phyloP scores from a whole-genome alignment of 2,888 invertebrate species.

The Sminthurides aquaticus region DNA sequence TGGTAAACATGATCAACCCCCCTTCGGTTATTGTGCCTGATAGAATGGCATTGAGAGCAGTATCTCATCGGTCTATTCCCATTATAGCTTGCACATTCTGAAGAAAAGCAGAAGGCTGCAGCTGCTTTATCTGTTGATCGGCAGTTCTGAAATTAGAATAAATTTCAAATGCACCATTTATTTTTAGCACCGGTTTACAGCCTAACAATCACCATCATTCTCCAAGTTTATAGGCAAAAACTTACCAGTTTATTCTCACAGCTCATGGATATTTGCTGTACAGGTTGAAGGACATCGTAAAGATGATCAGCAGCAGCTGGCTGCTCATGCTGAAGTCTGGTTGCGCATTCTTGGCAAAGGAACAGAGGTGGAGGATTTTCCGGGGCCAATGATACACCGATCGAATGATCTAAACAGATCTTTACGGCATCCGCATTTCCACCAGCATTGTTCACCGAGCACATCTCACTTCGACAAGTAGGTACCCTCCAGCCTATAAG shows the following conservation, averaged over 20 bases:
- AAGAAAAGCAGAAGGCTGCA: slow-evolving; percentile 87
- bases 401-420: slow-evolving; percentile 88
- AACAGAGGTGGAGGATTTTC: slow-evolving; percentile 90
- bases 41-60: slow-evolving; percentile 81
- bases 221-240: neutral
- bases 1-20: slow-evolving; percentile 88
- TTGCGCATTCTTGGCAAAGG: slow-evolving; percentile 91
- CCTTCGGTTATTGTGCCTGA: slow-evolving; percentile 75
- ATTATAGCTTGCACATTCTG: slow-evolving; percentile 93
- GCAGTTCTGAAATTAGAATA: slow-evolving; percentile 64
- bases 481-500: slow-evolving; percentile 52
- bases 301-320: slow-evolving; percentile 73
- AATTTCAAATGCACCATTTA: too few relatives aligned
- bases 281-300: slow-evolving; percentile 80
- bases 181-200: too few relatives aligned
- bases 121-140: slow-evolving; percentile 84
- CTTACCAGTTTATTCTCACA: slow-evolving; percentile 81
- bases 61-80: slow-evolving; percentile 93
- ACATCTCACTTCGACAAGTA: slow-evolving; percentile 81
- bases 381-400: slow-evolving; percentile 71
- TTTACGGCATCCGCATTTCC: slow-evolving; percentile 81
- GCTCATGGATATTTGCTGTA: slow-evolving; percentile 88
- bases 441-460: slow-evolving; percentile 62
- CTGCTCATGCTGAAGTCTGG: slow-evolving; percentile 73
- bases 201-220: too few relatives aligned